Percentiles rank a stretch among this genome's conserved stretches.
Conservation (phyloP, 2,113 vertebrate species). For the Hyla sarda region DNA sequence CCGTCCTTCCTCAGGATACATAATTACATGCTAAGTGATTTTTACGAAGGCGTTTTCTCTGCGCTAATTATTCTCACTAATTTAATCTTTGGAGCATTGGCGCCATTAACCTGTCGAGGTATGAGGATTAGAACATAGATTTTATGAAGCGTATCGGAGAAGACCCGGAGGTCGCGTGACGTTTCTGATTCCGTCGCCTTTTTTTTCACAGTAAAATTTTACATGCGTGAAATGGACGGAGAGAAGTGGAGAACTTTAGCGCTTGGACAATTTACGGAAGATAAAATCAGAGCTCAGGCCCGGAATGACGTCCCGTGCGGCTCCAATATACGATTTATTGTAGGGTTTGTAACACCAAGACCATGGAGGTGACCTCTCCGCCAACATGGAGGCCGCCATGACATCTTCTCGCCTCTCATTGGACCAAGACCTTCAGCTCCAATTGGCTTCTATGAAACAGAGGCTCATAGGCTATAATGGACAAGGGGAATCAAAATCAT, state of each 20-base stretch:
- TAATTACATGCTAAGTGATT: conserved; percentile 46
- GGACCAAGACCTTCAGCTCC: no score
- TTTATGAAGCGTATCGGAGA: conserved; percentile 8
- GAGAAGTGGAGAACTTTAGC: no score
- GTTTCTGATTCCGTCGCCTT: neutral
- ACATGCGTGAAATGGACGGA: no score
- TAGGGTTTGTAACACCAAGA: no score
- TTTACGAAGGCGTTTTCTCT: conserved; percentile 8
- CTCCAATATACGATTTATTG: neutral
- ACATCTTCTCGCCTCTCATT: no score
- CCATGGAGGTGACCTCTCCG: no score
- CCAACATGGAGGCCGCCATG: no score
- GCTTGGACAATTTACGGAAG: neutral
- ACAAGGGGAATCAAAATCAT: no score
- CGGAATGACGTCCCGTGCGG: neutral
- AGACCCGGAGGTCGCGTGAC: neutral
- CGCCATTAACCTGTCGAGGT: conserved; percentile 17
- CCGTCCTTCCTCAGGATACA: neutral
- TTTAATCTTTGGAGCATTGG: conserved; percentile 38
- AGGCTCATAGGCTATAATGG: no score
- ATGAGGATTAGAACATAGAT: neutral
- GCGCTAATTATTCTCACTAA: conserved; percentile 50
- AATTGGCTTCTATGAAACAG: no score
- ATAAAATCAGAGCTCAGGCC: no score
- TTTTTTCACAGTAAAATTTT: neutral